Percentiles rank a stretch among this genome's conserved stretches.
Evolutionary conservation across 2,113 vertebrate species (phyloP).

Genomic region (Paramisgurnus dabryanus): DNA sequence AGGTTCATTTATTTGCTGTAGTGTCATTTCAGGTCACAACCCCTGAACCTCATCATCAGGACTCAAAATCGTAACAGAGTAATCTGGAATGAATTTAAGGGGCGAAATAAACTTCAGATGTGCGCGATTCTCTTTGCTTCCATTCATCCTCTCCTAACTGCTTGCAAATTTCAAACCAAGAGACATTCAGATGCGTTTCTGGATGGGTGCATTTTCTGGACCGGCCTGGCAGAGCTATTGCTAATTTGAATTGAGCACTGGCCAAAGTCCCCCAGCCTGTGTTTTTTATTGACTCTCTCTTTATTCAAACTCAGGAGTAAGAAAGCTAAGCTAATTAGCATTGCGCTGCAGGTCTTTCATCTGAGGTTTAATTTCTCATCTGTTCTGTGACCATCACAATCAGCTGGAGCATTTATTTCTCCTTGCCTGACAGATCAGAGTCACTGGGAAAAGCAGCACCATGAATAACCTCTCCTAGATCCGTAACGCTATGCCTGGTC

Average conservation of each 20-base stretch:
- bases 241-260: constrained; percentile 39
- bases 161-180: neutral
- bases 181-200: constrained; percentile 43
- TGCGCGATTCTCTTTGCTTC: constrained; percentile 25
- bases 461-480: neutral
- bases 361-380: constrained; percentile 19
- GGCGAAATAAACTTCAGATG: constrained; percentile 50
- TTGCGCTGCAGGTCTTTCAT: constrained; percentile 3
- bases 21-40: constrained; percentile 39
- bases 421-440: neutral
- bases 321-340: constrained; percentile 49
- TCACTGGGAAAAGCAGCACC: constrained; percentile 11
- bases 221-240: constrained; percentile 24
- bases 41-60: constrained; percentile 35
- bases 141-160: constrained; percentile 16
- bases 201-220: constrained; percentile 39
- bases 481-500: neutral
- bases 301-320: constrained; percentile 29
- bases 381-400: constrained; percentile 26
- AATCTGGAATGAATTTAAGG: constrained; percentile 50
- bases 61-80: constrained; percentile 42
- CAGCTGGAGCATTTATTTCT: constrained; percentile 28
- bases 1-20: constrained; percentile 31
- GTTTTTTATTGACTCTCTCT: constrained; percentile 47
- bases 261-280: constrained; percentile 32